Conservation (phyloP, 30 jellyfish, hydroid and myxozoan genomes). For the Rhopilema esculentum region DNA sequence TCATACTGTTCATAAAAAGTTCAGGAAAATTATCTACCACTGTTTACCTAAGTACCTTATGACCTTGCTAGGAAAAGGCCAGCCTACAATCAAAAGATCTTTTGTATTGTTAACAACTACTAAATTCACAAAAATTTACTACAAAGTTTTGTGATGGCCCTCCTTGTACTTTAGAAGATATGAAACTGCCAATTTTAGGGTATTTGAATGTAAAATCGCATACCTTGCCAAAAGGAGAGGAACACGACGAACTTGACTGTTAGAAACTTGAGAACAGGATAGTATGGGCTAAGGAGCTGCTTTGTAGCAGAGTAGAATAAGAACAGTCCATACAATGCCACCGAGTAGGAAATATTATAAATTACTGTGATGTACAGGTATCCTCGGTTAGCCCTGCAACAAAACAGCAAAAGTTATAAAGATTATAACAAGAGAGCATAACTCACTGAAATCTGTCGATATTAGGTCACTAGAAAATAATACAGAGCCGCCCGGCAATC, state of each 20-base stretch:
- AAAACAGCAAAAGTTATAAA: neutral
- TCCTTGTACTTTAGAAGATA: too few species aligned
- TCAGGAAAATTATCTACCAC: too few species aligned
- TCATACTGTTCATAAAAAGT: too few species aligned
- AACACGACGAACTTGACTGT: slow-evolving; percentile 92
- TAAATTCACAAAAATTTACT: neutral
- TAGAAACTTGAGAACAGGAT: slow-evolving; percentile 91
- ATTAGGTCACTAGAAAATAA: too few species aligned
- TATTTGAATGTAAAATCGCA: neutral
- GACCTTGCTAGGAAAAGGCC: too few species aligned
- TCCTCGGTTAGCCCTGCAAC: slow-evolving; percentile 93
- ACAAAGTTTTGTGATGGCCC: neutral
- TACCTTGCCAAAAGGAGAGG: slow-evolving; percentile 99
- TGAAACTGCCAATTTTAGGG: too few species aligned
- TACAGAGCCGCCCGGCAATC: too few species aligned
- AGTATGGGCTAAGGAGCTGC: slow-evolving; percentile 90
- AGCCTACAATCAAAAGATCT: too few species aligned
- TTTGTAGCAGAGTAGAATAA: slow-evolving; percentile 90
- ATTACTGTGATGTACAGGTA: slow-evolving; percentile 86
- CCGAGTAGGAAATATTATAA: slow-evolving; percentile 88
- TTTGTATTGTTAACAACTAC: too few species aligned
- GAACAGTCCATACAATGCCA: slow-evolving; percentile 91
- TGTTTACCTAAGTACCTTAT: too few species aligned
- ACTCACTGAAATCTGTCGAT: neutral
- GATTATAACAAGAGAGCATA: too few species aligned